Base-by-base conservation (phyloP, 2,888 invertebrate genomes). In the Drosophila eohydei region DNA sequence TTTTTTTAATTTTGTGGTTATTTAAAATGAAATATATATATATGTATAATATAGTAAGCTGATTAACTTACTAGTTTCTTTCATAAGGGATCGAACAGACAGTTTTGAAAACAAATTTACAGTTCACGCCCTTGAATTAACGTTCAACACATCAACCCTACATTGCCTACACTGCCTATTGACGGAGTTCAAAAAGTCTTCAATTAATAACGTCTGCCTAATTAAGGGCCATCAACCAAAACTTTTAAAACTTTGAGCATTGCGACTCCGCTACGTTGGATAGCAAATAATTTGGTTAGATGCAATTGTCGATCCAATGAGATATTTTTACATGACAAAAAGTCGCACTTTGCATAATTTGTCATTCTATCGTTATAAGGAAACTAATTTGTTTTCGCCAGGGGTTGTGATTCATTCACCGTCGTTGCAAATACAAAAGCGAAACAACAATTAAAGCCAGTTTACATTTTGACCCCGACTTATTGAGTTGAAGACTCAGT, bases 391-490 rank as follows among this genome's bases (percentile, higher is more conserved):
- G 48, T 46, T 65, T 61, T 54, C 48, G 61, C 21, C 28, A 9
- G 28, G 26, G 54, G 56, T 65, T 54, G 70, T 87, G 88, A 89
- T 89, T 89, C 89, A 84, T 56, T 65, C 59, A 67, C 55, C 40
- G 46, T 14, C 43, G 43, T 43, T 52, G 63, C 51, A 56, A 60
- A 46, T 41, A 36, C 48, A 36, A 68, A 75, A 71, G 55, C 58
- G 62, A 52, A 64, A 36, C 60, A 77, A 51, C 72, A 86, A 89
- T 89, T 89, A 90, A 80, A 85, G 72, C 69, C 88, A 69, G 88
- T 80, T 89, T 81, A 88, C 73, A 68, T 68, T 71, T 73, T 85
- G 85, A 89, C 85, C 85, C 85, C 83, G 36, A 48, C 80, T 73
- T 71, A 82, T 89, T 85, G 88, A 88, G 74, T 72, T 71, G 63